Evolutionary conservation across 2,113 vertebrate species (phyloP), one percentile per base, ranked within the genome.

Genomic region (Elachura formosa): DNA sequence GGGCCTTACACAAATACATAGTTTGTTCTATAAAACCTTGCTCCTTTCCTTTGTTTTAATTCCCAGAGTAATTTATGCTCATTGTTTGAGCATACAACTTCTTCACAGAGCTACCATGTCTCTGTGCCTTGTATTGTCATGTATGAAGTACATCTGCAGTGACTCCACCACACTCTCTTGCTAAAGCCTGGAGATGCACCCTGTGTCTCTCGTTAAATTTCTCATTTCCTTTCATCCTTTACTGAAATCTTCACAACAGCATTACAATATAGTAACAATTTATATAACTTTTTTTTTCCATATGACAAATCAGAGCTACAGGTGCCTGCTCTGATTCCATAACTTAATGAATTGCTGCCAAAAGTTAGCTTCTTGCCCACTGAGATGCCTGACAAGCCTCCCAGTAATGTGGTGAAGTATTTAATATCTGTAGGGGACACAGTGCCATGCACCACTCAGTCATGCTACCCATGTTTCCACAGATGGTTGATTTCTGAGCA

Each of bases 391-490:
- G 24, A 63, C 13, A 54, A 86, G 61, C 12, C 23, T 64, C 20
- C 61, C 0, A 16, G 23, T 4, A n/a, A 26, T 4, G 3, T 24
- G 34, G 29, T 46, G 22, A 45, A 31, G 3, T 31, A 54, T 22
- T 14, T 31, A 9, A 62, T 24, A 14, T 29, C 59, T 41, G 12
- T 0, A 54, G 31, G 22, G 12, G 16, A 74, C 20, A 67, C 1
- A 10, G 20, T 9, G 15, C 28, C 14, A 13, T 2, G 20, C 34
- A 38, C 34, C 0, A 0, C 41, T 74, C 14, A 10, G 20, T 29
- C 76, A 21, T 46, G 24, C 25, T n/a, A 79, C 19, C 5, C 6
- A 0, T 22, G 31, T 55, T 41, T 33, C 55, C 36, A n/a, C 1
- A 20, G 18, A 6, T 3, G 26, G 29, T 20, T n/a, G 45, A 26